phyloP scores from a whole-genome alignment of 1,140 invertebrate genomes.

The Parapsyche elsis region DNA sequence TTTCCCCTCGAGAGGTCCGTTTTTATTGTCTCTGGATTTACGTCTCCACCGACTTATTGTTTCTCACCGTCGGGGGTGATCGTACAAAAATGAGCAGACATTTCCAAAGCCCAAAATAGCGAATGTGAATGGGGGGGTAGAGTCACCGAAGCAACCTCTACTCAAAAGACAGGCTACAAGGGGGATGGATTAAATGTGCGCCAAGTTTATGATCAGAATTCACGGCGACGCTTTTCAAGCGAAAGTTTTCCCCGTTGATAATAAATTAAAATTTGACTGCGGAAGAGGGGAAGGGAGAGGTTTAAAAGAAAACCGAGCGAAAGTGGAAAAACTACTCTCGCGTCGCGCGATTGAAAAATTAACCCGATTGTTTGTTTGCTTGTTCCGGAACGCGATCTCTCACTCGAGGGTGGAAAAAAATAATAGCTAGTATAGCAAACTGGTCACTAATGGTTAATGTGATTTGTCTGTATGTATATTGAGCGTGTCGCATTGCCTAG shows the following conservation, averaged over 20 bases:
- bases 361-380: not conserved
- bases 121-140: not conserved
- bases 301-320: not conserved
- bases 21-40: constrained; percentile 55
- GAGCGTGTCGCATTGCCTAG: no score
- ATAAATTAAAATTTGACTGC: constrained; percentile 42
- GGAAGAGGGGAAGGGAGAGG: no score
- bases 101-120: constrained; percentile 18
- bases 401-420: no score
- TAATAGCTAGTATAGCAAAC: no score
- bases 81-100: constrained; percentile 50
- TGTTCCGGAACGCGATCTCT: not conserved
- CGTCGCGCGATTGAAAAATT: constrained; percentile 8
- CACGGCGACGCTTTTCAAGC: constrained; percentile 28
- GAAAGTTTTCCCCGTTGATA: constrained; percentile 22
- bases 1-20: not conserved
- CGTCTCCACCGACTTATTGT: constrained; percentile 51
- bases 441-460: no score
- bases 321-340: constrained; percentile 26
- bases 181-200: constrained; percentile 24
- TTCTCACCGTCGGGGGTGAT: constrained; percentile 47
- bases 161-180: constrained; percentile 1
- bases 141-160: constrained; percentile 27
- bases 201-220: constrained; percentile 42
- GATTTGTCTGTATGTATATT: no score